These are phyloP conservation scores for Hylaeus volcanicus DNA, from an alignment of 1,140 invertebrate species.

Conservation along the genomic window DNA sequence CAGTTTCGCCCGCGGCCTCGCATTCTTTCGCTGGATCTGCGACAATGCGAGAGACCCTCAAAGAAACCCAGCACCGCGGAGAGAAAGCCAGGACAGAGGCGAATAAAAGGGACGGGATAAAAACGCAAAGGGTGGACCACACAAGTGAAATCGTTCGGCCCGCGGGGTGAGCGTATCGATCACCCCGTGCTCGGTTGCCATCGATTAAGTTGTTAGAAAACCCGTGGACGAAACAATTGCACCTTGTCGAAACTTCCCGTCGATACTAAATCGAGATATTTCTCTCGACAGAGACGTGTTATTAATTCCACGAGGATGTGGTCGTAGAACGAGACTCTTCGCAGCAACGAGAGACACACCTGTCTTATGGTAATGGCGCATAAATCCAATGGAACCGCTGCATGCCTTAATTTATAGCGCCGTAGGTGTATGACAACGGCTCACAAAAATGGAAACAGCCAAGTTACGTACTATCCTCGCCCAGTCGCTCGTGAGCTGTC, in stretches of 20 bases:
- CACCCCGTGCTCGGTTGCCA: constrained; percentile 4
- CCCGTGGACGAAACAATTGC: constrained; percentile 46
- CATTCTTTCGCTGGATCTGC: constrained; percentile 53
- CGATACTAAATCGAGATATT: constrained; percentile 32
- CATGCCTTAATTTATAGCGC: constrained; percentile 42
- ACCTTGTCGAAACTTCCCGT: constrained; percentile 12
- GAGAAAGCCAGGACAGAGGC: background rate
- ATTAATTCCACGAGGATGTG: constrained; percentile 44
- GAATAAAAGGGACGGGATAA: background rate
- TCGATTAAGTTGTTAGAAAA: constrained; percentile 60
- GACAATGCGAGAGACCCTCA: constrained; percentile 45
- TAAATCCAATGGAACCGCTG: constrained; percentile 46
- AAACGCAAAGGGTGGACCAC: constrained; percentile 50
- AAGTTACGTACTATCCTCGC: no score
- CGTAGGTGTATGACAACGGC: constrained; percentile 31
- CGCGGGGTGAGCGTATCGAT: constrained; percentile 50
- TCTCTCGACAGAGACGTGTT: constrained; percentile 35
- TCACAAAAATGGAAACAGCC: constrained; percentile 4
- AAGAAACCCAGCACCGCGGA: constrained; percentile 15
- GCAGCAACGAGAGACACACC: constrained; percentile 34
- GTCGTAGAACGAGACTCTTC: background rate
- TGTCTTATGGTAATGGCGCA: constrained; percentile 44
- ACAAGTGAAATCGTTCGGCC: constrained; percentile 40
- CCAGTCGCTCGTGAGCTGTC: no score
- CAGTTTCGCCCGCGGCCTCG: constrained; percentile 48